Evolutionary conservation across 1,140 invertebrate species (phyloP).

Genomic region (Tyrophagus putrescentiae): DNA sequence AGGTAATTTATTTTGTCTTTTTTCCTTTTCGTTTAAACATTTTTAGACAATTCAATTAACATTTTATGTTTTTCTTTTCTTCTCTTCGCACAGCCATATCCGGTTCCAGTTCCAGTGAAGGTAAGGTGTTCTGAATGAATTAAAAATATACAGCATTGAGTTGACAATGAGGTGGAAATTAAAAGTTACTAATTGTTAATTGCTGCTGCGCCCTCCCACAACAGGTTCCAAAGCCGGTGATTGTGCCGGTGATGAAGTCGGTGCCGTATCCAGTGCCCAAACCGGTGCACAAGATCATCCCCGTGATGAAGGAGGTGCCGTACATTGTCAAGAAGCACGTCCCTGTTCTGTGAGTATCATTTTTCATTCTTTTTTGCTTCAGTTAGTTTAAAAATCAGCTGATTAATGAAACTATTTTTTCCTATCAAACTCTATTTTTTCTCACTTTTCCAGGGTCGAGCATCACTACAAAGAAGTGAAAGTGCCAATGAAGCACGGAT

Average conservation of each 20-base stretch:
- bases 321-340: constrained; percentile 24
- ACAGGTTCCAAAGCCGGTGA: constrained; percentile 25
- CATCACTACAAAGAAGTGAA: constrained; percentile 25
- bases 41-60: constrained; percentile 8
- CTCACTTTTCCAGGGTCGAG: constrained; percentile 17
- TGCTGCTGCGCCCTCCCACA: too few relatives aligned
- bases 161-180: too few relatives aligned
- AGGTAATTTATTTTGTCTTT: too few relatives aligned
- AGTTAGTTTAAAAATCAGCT: background rate
- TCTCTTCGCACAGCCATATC: too few relatives aligned
- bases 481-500: constrained; percentile 21
- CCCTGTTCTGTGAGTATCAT: constrained; percentile 25
- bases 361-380: background rate
- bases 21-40: too few relatives aligned
- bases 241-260: constrained; percentile 25
- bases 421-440: background rate
- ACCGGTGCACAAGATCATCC: constrained; percentile 30
- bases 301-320: constrained; percentile 29
- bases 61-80: background rate
- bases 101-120: constrained; percentile 24
- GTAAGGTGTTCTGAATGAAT: too few relatives aligned
- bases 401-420: background rate
- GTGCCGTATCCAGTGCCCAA: constrained; percentile 26
- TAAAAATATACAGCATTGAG: too few relatives aligned
- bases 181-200: too few relatives aligned